Percentiles rank a stretch among this genome's conserved stretches.
phyloP scores from a whole-genome alignment of 2,113 vertebrate species.

The Anthoscopus minutus region DNA sequence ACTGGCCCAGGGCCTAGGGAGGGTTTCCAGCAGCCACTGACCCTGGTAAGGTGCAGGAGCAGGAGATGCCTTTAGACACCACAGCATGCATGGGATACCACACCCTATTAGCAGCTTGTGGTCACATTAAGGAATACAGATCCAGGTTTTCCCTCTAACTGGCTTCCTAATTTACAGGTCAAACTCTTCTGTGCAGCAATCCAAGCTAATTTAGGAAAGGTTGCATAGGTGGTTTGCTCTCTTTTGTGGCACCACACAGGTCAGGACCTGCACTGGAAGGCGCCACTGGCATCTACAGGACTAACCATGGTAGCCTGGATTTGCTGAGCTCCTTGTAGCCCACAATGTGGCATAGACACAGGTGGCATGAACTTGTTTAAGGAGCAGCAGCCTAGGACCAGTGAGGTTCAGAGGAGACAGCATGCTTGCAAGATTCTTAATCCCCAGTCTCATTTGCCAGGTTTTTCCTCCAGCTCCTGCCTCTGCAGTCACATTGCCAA shows the following conservation, averaged over 20 bases:
- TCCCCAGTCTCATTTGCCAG: not conserved
- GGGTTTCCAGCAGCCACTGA: not conserved
- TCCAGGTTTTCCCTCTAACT: not conserved
- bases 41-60: not conserved
- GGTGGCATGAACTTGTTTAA: not conserved
- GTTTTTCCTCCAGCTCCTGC: not conserved
- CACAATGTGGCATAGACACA: not conserved
- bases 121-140: not conserved
- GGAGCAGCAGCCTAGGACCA: not conserved
- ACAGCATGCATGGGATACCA: fast-evolving
- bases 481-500: not conserved
- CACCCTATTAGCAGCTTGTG: not conserved
- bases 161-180: not conserved
- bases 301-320: not conserved
- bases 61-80: not conserved
- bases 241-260: not conserved
- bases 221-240: not conserved
- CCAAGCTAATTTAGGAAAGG: not conserved
- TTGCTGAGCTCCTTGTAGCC: not conserved
- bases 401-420: not conserved
- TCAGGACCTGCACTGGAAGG: not conserved
- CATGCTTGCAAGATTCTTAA: not conserved
- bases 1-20: not conserved
- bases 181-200: not conserved
- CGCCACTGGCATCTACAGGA: not conserved